Evolutionary conservation across 1,140 invertebrate species (phyloP), one percentile per base, ranked within the genome.

Genomic region (Himalopsyche phryganea): DNA sequence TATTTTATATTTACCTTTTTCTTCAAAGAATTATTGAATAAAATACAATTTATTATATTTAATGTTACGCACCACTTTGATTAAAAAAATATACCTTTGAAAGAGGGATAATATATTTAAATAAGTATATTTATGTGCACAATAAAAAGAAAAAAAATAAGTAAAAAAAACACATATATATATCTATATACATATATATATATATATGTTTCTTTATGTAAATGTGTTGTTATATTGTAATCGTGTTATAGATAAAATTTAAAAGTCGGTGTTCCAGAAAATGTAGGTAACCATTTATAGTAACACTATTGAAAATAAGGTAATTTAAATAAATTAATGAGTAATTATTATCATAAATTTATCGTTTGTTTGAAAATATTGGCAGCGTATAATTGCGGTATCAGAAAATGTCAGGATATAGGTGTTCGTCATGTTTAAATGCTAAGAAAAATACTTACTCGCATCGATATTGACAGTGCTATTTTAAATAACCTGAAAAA

Each of bases 201-300:
- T 58, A 58, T 58, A 57, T 57, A 57, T 57, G 54, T 57, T 57
- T 44, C 54, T 57, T 57, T 57, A 57, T 57, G 54, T 57, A 52
- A 58, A 58, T 50, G 57, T 58, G 50, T 52, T 58, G 57, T 51
- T 52, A 52, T 47, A 51, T 52, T 52, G 50, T 58, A 52, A 58
- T 46, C 57, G 57, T 58, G 54, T 57, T 57, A 42, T 58, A 58
- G 57, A 58, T 58, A 52, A 58, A 56, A 46, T 51, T 52, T 47
- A 33, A 52, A 58, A 46, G 36, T 58, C 51, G 57, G 50, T 58
- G 57, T 58, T 58, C 49, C 49, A 58, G 42, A 52, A 52, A 58
- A 45, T 58, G 57, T 58, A 58, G 49, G 49, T 58, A 47, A 49
- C 50, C 56, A 58, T 58, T 58, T 51, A 52, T 58, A 51, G 49